A percentile compares a stretch with the other conserved stretches of the same genome.
Evolutionary conservation across 1,140 invertebrate genomes (phyloP).

Genomic region (Bombus terrestris): DNA sequence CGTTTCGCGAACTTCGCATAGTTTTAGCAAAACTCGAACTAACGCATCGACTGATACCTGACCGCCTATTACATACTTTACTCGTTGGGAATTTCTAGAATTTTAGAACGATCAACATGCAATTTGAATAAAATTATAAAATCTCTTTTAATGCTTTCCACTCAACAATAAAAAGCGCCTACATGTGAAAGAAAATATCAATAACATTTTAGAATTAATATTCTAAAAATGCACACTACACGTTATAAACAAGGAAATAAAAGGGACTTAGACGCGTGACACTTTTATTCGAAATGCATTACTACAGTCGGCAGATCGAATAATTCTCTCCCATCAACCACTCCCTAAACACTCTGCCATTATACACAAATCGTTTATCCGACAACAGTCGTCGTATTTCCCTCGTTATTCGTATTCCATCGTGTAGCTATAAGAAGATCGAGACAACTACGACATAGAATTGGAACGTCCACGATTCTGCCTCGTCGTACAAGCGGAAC

Average conservation of each 20-base stretch:
- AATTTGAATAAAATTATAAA: too few relatives aligned
- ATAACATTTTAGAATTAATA: too few relatives aligned
- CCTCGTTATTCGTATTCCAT: neutral
- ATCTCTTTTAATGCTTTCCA: too few relatives aligned
- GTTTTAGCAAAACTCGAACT: neutral
- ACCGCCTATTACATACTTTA: too few relatives aligned
- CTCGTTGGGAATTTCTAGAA: too few relatives aligned
- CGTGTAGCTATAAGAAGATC: neutral
- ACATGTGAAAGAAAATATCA: too few relatives aligned
- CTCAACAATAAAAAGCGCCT: too few relatives aligned
- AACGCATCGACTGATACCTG: too few relatives aligned
- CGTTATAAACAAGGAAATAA: neutral
- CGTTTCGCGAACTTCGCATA: constrained; percentile 6
- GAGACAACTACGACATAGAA: neutral
- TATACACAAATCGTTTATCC: neutral
- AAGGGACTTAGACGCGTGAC: neutral
- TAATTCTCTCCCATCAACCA: neutral
- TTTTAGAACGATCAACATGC: too few relatives aligned
- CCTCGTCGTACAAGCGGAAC: neutral
- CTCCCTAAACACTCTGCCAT: neutral
- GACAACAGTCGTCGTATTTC: neutral
- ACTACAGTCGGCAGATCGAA: neutral
- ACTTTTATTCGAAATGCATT: neutral
- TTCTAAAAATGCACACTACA: neutral
- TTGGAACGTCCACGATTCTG: neutral